Evolutionary conservation across 37 sponge, comb jelly and placozoan genomes (phyloP).

Genomic region (Oopsacas minuta): DNA sequence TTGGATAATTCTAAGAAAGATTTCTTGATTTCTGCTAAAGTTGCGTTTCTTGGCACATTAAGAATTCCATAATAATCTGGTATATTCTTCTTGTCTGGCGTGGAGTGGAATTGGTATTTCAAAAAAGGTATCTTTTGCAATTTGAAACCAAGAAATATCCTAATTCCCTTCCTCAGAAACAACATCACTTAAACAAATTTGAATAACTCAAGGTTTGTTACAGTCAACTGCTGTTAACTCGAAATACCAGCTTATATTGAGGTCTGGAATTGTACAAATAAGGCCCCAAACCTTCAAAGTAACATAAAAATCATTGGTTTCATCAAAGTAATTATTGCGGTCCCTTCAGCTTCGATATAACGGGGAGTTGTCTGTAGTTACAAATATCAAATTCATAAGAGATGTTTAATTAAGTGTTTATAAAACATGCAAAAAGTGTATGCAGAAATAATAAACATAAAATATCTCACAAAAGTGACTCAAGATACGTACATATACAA

Average conservation of each 20-base stretch:
- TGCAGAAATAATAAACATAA: not conserved
- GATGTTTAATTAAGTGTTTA: slow-evolving; percentile 16
- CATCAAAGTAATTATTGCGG: too few relatives aligned
- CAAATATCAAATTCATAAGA: not conserved
- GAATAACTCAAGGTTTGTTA: too few relatives aligned
- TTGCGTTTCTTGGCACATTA: not conserved
- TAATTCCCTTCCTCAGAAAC: not conserved
- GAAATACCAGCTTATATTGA: too few relatives aligned
- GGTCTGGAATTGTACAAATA: too few relatives aligned
- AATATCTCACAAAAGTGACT: not conserved
- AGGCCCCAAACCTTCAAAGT: too few relatives aligned
- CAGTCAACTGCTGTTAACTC: too few relatives aligned
- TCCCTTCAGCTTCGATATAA: too few relatives aligned
- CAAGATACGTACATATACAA: not conserved
- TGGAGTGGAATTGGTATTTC: not conserved
- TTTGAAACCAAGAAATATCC: not conserved
- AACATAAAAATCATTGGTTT: too few relatives aligned
- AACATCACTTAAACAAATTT: not conserved
- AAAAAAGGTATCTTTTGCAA: not conserved
- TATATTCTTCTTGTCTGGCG: not conserved
- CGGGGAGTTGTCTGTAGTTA: too few relatives aligned
- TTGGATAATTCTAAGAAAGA: not conserved
- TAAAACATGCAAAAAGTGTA: not conserved
- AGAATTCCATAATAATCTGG: not conserved
- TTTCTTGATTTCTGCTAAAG: not conserved